Base-by-base conservation (phyloP, 2,888 invertebrate species). In the Chirona hameri region DNA sequence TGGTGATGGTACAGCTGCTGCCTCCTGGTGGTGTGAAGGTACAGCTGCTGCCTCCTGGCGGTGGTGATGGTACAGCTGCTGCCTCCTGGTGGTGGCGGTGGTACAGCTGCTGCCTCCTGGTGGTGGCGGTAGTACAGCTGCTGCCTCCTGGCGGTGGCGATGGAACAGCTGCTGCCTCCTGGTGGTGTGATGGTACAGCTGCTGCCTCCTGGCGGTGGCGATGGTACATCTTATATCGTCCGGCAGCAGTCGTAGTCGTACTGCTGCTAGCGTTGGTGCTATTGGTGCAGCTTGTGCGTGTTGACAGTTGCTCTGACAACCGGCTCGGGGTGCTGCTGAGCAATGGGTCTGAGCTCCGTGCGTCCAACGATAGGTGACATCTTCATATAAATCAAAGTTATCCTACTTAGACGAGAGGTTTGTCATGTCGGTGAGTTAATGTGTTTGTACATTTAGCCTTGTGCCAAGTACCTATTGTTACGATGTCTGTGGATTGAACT, bases 401-500 rank as follows among this genome's bases (percentile, higher is more conserved):
- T 65, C n/a, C 21, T 12, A n/a, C 65, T 65, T 65, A 65, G 65
- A 12, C 14, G 65, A 24, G 27, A 65, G 5, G 52, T 52, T 52
- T 52, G 18, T 52, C 10, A 9, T 27, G 65, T 65, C 27, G 10
- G 27, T 27, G 65, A 65, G 7, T 10, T 65, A 10, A 0, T 18
- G n/a, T 65, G 65, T 65, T 27, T 27, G 27, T 65, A 65, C 27
- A 65, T 65, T 27, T 65, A 65, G 65, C 65, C 65, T 65, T 65
- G 65, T 65, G 65, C 65, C 65, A 65, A 65, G 65, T 65, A 65
- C 27, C 65, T 65, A 65, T 9, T 65, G 65, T 65, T 65, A 65
- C n/a, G n/a, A 10, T n/a, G 12, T 24, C n/a, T 27, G 65, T 10
- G 9, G 12, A 10, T 10, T 27, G 12, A 10, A 12, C 5, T n/a